These are phyloP conservation scores for Hystrix brachyura DNA, from an alignment of 2,113 vertebrate species.

Conservation along the genomic window DNA sequence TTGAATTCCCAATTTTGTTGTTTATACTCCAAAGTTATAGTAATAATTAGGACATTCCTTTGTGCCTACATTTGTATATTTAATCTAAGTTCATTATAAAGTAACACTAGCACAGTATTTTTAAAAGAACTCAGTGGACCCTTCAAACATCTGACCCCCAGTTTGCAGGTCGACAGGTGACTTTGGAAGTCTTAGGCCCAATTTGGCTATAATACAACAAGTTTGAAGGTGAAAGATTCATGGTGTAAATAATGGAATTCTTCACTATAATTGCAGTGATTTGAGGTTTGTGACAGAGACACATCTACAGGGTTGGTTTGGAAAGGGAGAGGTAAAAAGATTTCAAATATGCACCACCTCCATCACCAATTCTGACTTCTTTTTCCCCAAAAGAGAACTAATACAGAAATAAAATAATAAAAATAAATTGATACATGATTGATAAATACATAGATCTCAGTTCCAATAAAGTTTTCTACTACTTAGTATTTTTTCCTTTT, in stretches of 20 bases:
- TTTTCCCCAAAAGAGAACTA: neutral
- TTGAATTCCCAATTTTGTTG: conserved; percentile 59
- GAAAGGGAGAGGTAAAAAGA: neutral
- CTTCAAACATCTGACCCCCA: conserved; percentile 52
- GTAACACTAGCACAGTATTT: conserved; percentile 44
- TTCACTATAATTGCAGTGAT: neutral
- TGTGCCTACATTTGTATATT: conserved; percentile 40
- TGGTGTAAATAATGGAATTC: conserved; percentile 16
- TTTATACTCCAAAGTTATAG: conserved; percentile 64
- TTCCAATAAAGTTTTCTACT: neutral
- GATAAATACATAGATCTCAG: neutral
- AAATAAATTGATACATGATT: neutral
- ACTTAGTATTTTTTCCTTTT: conserved; percentile 4
- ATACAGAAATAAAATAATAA: neutral
- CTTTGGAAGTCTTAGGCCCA: neutral
- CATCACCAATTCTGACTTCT: neutral
- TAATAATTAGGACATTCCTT: conserved; percentile 54
- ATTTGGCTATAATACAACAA: neutral
- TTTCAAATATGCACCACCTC: neutral
- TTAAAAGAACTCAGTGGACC: conserved; percentile 6
- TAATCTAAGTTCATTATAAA: conserved; percentile 65
- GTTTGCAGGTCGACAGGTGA: neutral
- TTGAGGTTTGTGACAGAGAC: neutral
- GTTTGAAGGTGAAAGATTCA: conserved; percentile 13
- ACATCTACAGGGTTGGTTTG: neutral